A percentile compares a stretch with the other conserved stretches of the same genome.
Evolutionary conservation across 2,888 invertebrate species (phyloP).

Genomic region (Apodemia hepburni): DNA sequence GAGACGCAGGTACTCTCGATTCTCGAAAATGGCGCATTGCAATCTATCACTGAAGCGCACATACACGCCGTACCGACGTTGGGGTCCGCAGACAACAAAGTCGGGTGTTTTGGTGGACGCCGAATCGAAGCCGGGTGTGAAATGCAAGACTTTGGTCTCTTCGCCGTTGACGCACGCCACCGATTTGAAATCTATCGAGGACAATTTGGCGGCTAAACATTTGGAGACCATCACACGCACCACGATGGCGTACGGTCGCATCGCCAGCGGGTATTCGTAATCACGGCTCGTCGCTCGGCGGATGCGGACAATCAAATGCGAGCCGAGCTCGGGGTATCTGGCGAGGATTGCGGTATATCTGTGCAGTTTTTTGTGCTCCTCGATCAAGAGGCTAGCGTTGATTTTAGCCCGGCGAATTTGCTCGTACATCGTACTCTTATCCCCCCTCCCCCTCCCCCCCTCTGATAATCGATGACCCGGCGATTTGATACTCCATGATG

Average conservation of each 20-base stretch:
- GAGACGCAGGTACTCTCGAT: conserved; percentile 10
- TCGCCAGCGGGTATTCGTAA: background rate
- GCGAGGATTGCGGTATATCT: no score
- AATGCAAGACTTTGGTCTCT: background rate
- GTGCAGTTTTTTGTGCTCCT: no score
- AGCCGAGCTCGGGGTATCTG: no score
- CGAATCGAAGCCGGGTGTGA: conserved; percentile 14
- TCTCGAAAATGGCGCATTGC: conserved; percentile 13
- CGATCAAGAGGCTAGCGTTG: no score
- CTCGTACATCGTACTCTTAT: no score
- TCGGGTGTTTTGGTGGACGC: conserved; percentile 17
- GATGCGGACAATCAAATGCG: no score
- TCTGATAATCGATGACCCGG: no score
- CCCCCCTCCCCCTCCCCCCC: no score
- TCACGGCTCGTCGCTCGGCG: conserved; percentile 2
- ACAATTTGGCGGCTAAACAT: conserved; percentile 13
- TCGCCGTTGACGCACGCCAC: background rate
- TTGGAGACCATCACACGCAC: conserved; percentile 18
- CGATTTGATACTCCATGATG: no score
- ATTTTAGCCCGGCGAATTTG: no score
- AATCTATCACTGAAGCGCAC: no score
- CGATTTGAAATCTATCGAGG: conserved; percentile 15
- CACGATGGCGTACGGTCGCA: conserved; percentile 18
- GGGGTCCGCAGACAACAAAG: conserved; percentile 15
- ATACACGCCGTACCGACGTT: conserved; percentile 9